Evolutionary conservation across 2,113 vertebrate genomes (phyloP).

Genomic region (Daboia siamensis): DNA sequence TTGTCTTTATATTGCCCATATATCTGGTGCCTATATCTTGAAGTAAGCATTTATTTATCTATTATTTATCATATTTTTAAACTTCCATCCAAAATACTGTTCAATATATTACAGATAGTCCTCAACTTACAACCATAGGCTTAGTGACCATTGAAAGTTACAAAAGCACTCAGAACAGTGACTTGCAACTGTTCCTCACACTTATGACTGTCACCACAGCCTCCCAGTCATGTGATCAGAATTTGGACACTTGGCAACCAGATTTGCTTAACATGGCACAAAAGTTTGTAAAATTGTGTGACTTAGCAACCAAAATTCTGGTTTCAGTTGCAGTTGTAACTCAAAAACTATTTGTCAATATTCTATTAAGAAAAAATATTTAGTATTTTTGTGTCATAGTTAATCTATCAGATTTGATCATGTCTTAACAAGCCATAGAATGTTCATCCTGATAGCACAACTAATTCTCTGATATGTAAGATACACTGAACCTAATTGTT

Average conservation of each 20-base stretch:
- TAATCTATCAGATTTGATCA: not conserved
- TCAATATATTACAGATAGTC: not conserved
- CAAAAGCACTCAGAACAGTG: not conserved
- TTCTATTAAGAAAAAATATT: not conserved
- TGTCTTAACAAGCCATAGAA: not conserved
- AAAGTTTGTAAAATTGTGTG: not conserved
- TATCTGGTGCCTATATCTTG: constrained; percentile 81
- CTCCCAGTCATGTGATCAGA: not conserved
- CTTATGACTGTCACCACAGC: not conserved
- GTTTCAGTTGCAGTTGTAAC: not conserved
- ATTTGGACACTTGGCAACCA: not conserved
- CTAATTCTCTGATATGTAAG: not conserved
- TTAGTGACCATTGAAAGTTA: not conserved
- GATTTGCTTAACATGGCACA: not conserved
- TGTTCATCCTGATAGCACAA: not conserved
- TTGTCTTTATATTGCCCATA: constrained; percentile 82
- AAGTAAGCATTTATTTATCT: constrained; percentile 71
- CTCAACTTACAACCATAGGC: not conserved
- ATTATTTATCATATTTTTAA: not conserved
- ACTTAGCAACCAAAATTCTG: not conserved
- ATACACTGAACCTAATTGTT: not conserved
- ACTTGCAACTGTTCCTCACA: not conserved
- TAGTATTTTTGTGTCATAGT: not conserved
- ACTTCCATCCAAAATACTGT: not conserved
- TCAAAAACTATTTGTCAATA: not conserved